Base-by-base conservation (phyloP, 2,797 vertebrate species). In the Pitangus sulphuratus region DNA sequence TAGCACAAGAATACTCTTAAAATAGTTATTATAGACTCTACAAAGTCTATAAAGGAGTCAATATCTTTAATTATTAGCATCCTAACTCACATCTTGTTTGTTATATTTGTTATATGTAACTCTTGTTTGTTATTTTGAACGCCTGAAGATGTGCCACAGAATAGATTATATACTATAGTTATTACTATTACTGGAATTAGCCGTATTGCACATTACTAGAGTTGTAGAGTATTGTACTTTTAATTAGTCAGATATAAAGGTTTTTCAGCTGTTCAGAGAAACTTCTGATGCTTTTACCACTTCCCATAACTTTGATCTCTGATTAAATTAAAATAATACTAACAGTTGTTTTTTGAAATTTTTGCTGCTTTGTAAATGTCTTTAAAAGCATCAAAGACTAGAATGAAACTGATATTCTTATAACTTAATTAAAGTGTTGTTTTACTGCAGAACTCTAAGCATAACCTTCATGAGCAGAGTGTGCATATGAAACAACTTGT, bases 271-370 rank as follows among this genome's bases (percentile, higher is more conserved):
- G 19, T 79, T 94, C 39, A 77, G 45, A 90, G 58, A 77, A 93
- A 84, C 30, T 84, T 90, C 30, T 61, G 24, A 48, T 93, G 65
- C 39, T 90, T 92, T 93, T 88, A 45, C 40, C 22, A 57, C 22
- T 83, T 78, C n/a, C 69, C 25, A 8, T 82, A 79, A 87, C 72
- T 96, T 96, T 95, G 93, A 93, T 95, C 71, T 93, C 58, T 84
- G 75, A 93, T 93, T 70, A 87, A 91, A 89, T 86, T 80, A 64
- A 82, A 90, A 86, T 91, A 88, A 81, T 76, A 48, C 25, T 68
- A 87, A 54, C 69, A 79, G 47, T 71, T 64, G 18, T 81, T 83
- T 87, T 86, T 77, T 76, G 68, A 91, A 93, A 78, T 93, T 61
- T 78, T 88, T 94, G 30, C n/a, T 88, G 35, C 58, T 76, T 86